Evolutionary conservation across 30 jellyfish, hydroid and myxozoan genomes (phyloP).

Genomic region (Sanderia malayensis): DNA sequence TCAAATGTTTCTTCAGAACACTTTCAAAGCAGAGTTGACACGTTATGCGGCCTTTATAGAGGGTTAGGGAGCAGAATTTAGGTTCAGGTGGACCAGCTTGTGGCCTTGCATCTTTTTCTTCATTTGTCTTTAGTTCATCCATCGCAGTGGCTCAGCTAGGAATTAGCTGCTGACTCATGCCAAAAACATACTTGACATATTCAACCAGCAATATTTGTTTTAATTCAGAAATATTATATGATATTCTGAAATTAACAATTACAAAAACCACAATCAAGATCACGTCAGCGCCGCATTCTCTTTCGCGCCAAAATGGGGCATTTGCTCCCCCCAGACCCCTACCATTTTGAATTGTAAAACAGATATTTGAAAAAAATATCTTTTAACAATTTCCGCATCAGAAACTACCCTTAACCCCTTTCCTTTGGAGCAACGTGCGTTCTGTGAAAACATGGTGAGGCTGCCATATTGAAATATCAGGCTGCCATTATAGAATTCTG

Average conservation of each 20-base stretch:
- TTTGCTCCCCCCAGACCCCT: neutral
- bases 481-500: constrained; percentile 39
- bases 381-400: neutral
- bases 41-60: constrained; percentile 3
- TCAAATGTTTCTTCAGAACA: constrained; percentile 4
- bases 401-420: constrained; percentile 7
- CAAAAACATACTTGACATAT: neutral
- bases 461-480: constrained; percentile 37
- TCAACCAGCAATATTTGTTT: too few relatives aligned
- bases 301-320: neutral
- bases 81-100: neutral
- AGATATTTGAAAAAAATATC: neutral
- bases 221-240: too few relatives aligned
- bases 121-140: too few relatives aligned
- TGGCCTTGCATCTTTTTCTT: neutral
- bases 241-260: neutral
- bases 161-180: neutral
- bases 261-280: neutral
- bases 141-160: neutral
- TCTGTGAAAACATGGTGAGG: constrained; percentile 3
- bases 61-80: neutral
- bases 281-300: neutral
- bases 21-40: constrained; percentile 7
- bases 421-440: neutral
- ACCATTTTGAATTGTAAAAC: neutral